Evolutionary conservation across 92 coral and sea anemone species (phyloP).

Genomic region (Diadumene lineata): DNA sequence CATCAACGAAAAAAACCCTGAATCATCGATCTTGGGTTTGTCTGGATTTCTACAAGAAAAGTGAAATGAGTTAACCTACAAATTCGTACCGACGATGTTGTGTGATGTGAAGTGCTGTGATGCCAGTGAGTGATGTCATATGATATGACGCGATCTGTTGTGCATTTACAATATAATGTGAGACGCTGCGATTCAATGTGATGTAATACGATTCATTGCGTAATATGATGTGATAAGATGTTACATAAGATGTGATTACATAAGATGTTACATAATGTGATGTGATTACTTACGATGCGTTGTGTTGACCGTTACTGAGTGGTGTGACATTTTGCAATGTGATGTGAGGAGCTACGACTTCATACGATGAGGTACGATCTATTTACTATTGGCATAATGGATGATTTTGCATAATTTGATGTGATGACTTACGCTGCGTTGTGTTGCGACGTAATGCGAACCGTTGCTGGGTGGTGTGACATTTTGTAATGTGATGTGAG

Average conservation of each 20-base stretch:
- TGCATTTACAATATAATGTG: neutral
- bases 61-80: neutral
- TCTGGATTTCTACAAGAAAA: constrained; percentile 59
- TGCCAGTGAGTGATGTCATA: neutral
- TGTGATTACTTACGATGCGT: no score
- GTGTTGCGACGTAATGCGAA: no score
- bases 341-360: no score
- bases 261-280: no score
- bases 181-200: neutral
- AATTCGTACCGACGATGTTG: neutral
- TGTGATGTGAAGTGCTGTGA: neutral
- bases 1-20: constrained; percentile 86
- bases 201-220: neutral
- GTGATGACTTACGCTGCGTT: no score
- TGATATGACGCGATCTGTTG: neutral
- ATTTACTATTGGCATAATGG: no score
- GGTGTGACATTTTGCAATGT: no score
- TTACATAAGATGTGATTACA: neutral
- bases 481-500: no score
- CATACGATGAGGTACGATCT: no score
- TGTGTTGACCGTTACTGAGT: no score
- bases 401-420: no score
- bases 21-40: constrained; percentile 76
- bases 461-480: no score
- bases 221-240: neutral